Evolutionary conservation across 2,888 invertebrate species (phyloP).

Genomic region (Ypsolopha scabrella): DNA sequence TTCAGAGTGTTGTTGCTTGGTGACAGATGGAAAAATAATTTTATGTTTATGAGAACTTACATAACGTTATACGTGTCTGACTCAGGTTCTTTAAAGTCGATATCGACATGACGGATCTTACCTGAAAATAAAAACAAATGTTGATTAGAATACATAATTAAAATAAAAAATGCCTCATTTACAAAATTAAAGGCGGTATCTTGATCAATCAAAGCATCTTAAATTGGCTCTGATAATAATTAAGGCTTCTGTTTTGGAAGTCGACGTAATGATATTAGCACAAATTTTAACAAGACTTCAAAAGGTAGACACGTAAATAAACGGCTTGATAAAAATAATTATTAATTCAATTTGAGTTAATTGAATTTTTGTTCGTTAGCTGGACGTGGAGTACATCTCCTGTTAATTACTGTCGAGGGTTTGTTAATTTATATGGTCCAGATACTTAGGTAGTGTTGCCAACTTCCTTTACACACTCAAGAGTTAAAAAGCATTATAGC

Average conservation of each 20-base stretch:
- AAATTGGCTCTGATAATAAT: background rate
- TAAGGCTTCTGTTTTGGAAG: background rate
- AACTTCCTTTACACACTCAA: too few relatives aligned
- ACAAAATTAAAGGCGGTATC: too few relatives aligned
- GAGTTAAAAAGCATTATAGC: too few relatives aligned
- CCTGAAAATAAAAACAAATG: conserved; percentile 8
- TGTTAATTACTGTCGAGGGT: conserved; percentile 60
- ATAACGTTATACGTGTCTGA: background rate
- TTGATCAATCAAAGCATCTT: background rate
- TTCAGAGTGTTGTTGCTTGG: conserved; percentile 11
- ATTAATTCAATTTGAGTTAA: conserved; percentile 53
- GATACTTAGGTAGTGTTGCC: conserved; percentile 28
- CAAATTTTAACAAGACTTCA: background rate
- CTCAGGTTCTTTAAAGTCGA: background rate
- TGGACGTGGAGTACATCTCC: conserved; percentile 56
- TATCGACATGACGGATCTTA: conserved; percentile 5
- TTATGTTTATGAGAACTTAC: too few relatives aligned
- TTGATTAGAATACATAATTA: background rate
- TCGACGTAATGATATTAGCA: background rate
- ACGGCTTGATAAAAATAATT: conserved; percentile 39
- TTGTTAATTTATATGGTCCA: conserved; percentile 64
- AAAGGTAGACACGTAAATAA: conserved; percentile 37
- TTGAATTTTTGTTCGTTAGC: conserved; percentile 61
- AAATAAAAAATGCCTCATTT: background rate
- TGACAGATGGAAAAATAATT: background rate